Evolutionary conservation across 92 coral and sea anemone genomes (phyloP).

Genomic region (Nematostella vectensis): DNA sequence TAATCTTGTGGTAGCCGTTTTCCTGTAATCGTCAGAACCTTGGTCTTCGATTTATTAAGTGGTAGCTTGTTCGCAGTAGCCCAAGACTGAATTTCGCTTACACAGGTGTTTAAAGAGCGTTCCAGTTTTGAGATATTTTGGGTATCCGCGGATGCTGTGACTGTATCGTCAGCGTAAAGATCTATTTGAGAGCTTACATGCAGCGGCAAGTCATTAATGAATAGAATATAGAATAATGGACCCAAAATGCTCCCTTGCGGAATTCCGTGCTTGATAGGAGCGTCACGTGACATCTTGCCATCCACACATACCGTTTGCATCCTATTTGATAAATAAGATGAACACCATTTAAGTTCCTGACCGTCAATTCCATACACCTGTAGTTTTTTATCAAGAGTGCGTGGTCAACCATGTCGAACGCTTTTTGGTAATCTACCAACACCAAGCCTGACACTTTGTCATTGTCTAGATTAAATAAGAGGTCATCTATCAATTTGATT

Average conservation of each 20-base stretch:
- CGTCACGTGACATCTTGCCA: constrained; percentile 16
- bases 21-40: constrained; percentile 38
- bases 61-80: constrained; percentile 42
- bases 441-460: not conserved
- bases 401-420: constrained; percentile 35
- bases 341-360: constrained; percentile 18
- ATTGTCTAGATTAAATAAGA: too few species aligned
- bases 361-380: constrained; percentile 19
- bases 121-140: constrained; percentile 10
- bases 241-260: constrained; percentile 48
- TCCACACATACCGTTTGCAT: constrained; percentile 22
- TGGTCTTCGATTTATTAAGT: constrained; percentile 37
- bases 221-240: constrained; percentile 25
- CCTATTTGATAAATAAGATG: constrained; percentile 26
- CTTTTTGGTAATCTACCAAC: constrained; percentile 6
- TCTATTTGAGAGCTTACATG: constrained; percentile 14
- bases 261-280: constrained; percentile 25
- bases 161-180: constrained; percentile 47
- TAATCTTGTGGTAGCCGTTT: constrained; percentile 8
- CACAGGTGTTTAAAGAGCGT: constrained; percentile 14
- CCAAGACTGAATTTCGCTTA: constrained; percentile 38
- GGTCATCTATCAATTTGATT: too few species aligned
- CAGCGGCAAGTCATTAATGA: constrained; percentile 42
- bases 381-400: constrained; percentile 25
- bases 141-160: constrained; percentile 24